phyloP scores from a whole-genome alignment of 2,888 invertebrate species.

The Polylopha cassiicola region DNA sequence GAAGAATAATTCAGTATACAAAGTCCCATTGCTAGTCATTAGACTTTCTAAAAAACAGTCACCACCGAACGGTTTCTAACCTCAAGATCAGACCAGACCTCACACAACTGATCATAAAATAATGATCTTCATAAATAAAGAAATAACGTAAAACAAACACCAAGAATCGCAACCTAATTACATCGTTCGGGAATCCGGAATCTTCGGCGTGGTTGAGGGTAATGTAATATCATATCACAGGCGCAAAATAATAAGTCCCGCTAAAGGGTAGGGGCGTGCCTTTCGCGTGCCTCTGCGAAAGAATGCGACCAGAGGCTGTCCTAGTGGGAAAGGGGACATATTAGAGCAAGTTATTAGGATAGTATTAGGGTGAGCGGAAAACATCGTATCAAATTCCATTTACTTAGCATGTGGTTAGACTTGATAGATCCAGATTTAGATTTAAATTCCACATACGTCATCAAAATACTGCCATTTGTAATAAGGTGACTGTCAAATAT shows the following conservation, averaged over 20 bases:
- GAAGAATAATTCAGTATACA: too few species aligned
- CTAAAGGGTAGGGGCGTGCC: constrained; percentile 13
- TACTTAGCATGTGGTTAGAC: too few species aligned
- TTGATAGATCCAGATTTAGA: too few species aligned
- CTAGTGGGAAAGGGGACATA: constrained; percentile 4
- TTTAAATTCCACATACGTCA: too few species aligned
- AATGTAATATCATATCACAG: constrained; percentile 10
- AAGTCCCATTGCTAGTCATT: too few species aligned
- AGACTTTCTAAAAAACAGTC: too few species aligned
- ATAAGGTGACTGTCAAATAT: background rate
- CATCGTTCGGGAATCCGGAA: constrained; percentile 8
- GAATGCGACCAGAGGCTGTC: constrained; percentile 14
- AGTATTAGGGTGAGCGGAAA: constrained; percentile 5
- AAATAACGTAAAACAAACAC: constrained; percentile 5
- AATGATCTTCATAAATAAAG: too few species aligned
- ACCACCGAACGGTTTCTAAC: too few species aligned
- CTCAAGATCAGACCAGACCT: too few species aligned
- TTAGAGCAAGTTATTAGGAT: constrained; percentile 17
- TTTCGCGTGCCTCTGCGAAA: constrained; percentile 11
- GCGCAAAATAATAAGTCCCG: constrained; percentile 13
- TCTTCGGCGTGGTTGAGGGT: constrained; percentile 10
- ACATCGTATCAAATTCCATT: too few species aligned
- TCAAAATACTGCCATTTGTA: background rate
- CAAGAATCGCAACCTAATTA: constrained; percentile 10
- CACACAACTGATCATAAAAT: too few species aligned